These are phyloP conservation scores for Dendrophyllia cribrosa DNA, from an alignment of 64 coral and sea anemone species.

Conservation along the genomic window DNA sequence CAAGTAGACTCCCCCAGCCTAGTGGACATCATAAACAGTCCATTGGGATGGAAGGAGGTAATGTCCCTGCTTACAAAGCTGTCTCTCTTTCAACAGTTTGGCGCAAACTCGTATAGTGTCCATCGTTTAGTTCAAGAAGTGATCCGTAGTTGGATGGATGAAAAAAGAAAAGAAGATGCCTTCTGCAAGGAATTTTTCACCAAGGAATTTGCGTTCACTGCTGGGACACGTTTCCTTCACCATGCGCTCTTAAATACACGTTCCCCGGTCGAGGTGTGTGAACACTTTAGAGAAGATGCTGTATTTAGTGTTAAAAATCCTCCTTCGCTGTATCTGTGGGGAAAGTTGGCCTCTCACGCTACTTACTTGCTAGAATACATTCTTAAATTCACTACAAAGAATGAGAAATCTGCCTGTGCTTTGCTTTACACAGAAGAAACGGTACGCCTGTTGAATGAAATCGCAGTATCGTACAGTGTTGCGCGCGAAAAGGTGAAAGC, in stretches of 20 bases:
- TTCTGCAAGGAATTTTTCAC: too few relatives aligned
- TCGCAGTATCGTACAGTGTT: conserved; percentile 58
- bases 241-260: conserved; percentile 41
- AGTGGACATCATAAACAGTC: background rate
- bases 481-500: conserved; percentile 82
- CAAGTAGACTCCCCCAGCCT: background rate
- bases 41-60: conserved; percentile 28
- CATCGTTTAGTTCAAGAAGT: conserved; percentile 88
- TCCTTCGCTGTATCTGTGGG: conserved; percentile 74
- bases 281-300: conserved; percentile 61
- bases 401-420: background rate
- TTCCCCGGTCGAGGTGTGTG: conserved; percentile 42
- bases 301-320: conserved; percentile 62
- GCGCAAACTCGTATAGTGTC: conserved; percentile 59
- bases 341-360: conserved; percentile 60
- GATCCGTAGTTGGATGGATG: conserved; percentile 35
- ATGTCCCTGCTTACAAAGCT: conserved; percentile 74
- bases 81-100: conserved; percentile 75
- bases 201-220: background rate
- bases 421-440: conserved; percentile 74
- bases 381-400: background rate
- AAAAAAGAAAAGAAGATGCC: background rate
- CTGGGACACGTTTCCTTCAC: conserved; percentile 62
- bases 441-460: conserved; percentile 65
- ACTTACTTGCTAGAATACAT: conserved; percentile 55